Percentiles rank a stretch among this genome's conserved stretches.
These are phyloP conservation scores for Paramormyrops kingsleyae DNA, from an alignment of 2,113 vertebrate genomes.

Conservation along the genomic window DNA sequence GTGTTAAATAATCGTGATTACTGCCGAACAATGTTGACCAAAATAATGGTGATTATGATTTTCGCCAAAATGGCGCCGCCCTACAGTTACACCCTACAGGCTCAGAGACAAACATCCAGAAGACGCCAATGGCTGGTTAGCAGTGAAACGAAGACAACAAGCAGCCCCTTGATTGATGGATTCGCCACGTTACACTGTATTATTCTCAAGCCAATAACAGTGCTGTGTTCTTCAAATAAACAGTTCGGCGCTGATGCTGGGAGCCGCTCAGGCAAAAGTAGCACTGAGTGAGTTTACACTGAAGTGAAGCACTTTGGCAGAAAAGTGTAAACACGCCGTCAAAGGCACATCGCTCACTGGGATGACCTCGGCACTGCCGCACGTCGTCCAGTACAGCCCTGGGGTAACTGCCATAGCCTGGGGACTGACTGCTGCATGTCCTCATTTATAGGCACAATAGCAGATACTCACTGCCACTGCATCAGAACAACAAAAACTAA, in stretches of 20 bases:
- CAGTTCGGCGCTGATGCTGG: not conserved
- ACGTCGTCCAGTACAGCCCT: not conserved
- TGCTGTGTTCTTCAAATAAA: not conserved
- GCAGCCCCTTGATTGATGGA: not conserved
- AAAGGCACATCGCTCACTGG: not conserved
- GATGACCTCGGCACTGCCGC: not conserved
- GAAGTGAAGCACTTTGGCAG: not conserved
- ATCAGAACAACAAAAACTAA: not conserved
- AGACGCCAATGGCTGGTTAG: not conserved
- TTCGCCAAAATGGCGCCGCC: not conserved
- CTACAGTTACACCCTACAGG: not conserved
- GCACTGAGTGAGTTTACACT: not conserved
- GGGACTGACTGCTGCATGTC: not conserved
- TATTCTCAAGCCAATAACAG: not conserved
- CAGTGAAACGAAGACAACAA: not conserved
- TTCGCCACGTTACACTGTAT: not conserved
- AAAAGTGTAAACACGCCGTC: not conserved
- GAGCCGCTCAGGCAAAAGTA: not conserved
- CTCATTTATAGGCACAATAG: conserved; percentile 7
- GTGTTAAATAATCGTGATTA: not conserved
- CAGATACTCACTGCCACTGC: not conserved
- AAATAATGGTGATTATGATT: not conserved
- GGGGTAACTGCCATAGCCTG: not conserved
- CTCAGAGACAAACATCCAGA: not conserved
- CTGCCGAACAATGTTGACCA: not conserved